phyloP scores from a whole-genome alignment of 2,888 invertebrate species.

The Melinopterus prodromus region DNA sequence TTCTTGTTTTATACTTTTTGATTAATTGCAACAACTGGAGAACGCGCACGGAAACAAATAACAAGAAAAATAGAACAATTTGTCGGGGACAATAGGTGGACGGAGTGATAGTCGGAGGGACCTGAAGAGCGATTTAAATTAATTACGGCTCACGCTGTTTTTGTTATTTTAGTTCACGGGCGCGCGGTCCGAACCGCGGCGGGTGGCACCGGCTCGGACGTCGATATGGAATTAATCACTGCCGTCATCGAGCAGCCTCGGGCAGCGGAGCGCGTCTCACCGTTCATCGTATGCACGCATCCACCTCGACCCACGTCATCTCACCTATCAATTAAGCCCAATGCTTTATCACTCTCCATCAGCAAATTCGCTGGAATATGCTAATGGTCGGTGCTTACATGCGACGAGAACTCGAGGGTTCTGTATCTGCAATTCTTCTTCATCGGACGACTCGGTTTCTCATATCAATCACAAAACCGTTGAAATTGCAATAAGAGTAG shows the following conservation, averaged over 20 bases:
- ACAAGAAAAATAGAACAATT: not conserved
- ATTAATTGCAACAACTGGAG: not conserved
- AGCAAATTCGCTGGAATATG: not conserved
- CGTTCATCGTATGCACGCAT: slow-evolving; percentile 4
- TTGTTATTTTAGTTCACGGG: slow-evolving; percentile 57
- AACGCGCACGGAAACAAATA: not conserved
- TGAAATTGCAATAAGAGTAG: no score
- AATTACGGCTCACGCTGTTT: slow-evolving; percentile 57
- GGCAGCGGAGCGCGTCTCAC: not conserved
- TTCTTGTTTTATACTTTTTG: not conserved
- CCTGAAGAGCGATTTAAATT: slow-evolving; percentile 52
- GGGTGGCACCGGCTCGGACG: slow-evolving; percentile 51
- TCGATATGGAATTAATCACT: slow-evolving; percentile 57
- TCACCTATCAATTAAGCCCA: not conserved
- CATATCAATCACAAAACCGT: no score
- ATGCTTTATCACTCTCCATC: not conserved
- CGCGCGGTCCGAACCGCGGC: slow-evolving; percentile 50
- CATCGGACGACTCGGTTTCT: no score
- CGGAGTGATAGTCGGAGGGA: not conserved
- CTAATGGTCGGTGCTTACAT: no score
- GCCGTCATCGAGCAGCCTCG: slow-evolving; percentile 42
- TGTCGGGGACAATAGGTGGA: not conserved
- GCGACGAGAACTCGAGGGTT: not conserved
- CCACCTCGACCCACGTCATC: not conserved
- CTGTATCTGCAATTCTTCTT: not conserved